Evolutionary conservation across 2,113 vertebrate genomes (phyloP), one percentile per base, ranked within the genome.

Genomic region (Hydrochoerus hydrochaeris): DNA sequence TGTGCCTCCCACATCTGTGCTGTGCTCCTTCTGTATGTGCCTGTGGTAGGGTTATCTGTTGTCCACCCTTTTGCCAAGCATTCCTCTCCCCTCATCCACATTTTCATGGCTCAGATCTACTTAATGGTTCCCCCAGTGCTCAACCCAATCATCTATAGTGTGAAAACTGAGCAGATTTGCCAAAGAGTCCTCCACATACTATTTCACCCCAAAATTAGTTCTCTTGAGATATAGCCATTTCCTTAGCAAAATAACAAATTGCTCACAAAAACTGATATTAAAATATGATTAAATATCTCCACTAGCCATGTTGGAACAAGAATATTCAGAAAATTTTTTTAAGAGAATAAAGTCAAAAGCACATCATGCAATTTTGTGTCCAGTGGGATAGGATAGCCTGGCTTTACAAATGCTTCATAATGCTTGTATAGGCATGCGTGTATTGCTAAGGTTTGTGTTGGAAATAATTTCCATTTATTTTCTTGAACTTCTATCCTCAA

Each of bases 131-230:
- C 97, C 19, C 94, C 96, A 28, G 93, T 97, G 49, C 90, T 97
- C 81, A 97, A 96, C 20, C 95, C 96, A 49, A 16, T 97, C 44
- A 97, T 96, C 17, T 97, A 96, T 1, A 96, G 97, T 80, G 90
- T 96, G 69, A 98, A 96, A 57, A 97, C 57, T 0, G 94, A 96
- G 12, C 96, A 97, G 95, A 97, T 97, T 3, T 28, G 38, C 19
- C 83, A 81, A 46, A 91, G 97, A 46, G 7, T 97, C 6, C 13
- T 93, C 17, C 41, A 54, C 28, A 10, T 95, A 0, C 28, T 98
- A 67, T 12, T 38, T 5, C 49, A 44, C 1, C 7, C 5, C 20
- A 84, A 58, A 65, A 38, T 84, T 1, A 73, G 32, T 32, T 95
- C 88, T 78, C 11, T 9, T 46, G 0, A 85, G 65, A 63, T 22